Evolutionary conservation across 2,888 invertebrate genomes (phyloP), one percentile per base, ranked within the genome.

Genomic region (Eutolmus rufibarbis): DNA sequence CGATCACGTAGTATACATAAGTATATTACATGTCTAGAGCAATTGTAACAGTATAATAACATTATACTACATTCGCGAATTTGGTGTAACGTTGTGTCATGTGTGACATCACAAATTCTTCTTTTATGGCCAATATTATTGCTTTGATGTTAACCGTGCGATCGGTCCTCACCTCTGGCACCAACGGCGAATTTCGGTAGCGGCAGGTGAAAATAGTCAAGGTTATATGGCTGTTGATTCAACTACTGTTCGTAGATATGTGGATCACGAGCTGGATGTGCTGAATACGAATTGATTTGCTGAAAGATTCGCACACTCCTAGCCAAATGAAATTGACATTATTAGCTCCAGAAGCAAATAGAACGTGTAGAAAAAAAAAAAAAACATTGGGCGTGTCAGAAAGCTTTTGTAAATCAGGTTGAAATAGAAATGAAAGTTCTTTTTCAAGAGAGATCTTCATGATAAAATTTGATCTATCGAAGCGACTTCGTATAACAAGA

Each of bases 211-310:
- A 81, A 31, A 51, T 81, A 51, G 81, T 56, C 81, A 81, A 81
- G 81, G 81, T 81, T 81, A 56, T 56, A 34, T 31, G 31, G 28
- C 66, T 23, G 12, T 66, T 23, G 31, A 34, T 56, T 56, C 78
- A 28, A 66, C 66, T 43, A 43, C 43, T 78, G 43, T 51, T 43
- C 34, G 28, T 16, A 31, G 51, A 81, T 56, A 81, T 51, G 51
- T 56, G 51, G 23, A 34, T 56, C 23, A 51, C 23, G 23, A 2
- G 2, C 1, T 16, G 12, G 16, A 19, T 34, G 81, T 56, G 28
- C 81, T 81, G 81, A 81, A 81, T 81, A 81, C 81, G 28, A 81
- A 81, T 28, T 81, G 16, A 56, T 28, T 16, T 51, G 51, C 14
- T 37, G 14, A 37, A 28, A 66, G 28, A 28, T 66, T 66, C 66